phyloP scores from a whole-genome alignment of 2,113 vertebrate species.

The Mesocricetus auratus region DNA sequence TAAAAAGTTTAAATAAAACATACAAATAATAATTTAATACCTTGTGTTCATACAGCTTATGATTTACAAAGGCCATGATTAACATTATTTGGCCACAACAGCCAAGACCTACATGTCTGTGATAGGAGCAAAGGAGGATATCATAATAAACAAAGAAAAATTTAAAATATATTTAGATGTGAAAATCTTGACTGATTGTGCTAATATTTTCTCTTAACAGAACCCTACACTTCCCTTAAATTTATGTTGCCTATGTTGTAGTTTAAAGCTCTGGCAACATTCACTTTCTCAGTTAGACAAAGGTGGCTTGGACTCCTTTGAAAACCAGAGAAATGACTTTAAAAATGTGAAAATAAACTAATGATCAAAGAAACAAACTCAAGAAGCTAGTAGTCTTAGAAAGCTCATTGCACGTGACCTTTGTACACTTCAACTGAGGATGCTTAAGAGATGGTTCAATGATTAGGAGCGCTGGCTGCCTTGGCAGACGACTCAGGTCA shows the following conservation, averaged over 20 bases:
- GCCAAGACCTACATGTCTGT: background rate
- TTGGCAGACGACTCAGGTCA: background rate
- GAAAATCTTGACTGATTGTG: constrained; percentile 28
- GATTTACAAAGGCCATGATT: constrained; percentile 7
- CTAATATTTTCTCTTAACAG: constrained; percentile 48
- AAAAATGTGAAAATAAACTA: constrained; percentile 19
- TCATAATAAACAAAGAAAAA: constrained; percentile 6
- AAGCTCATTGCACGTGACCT: background rate
- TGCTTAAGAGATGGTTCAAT: background rate
- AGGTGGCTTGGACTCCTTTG: background rate
- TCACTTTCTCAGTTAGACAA: constrained; percentile 22
- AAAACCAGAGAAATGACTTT: background rate
- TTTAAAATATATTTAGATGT: background rate
- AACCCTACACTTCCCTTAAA: background rate
- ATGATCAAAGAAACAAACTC: constrained; percentile 44
- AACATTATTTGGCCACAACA: background rate
- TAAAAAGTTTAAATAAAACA: background rate
- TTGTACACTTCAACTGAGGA: background rate
- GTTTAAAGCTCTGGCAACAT: constrained; percentile 43
- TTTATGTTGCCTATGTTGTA: background rate
- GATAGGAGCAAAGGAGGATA: background rate
- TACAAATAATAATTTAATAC: background rate
- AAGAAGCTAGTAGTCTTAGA: background rate
- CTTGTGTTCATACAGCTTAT: background rate
- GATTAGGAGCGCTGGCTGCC: background rate